Conservation (phyloP, 1,140 invertebrate species). For the Lordiphosa stackelbergi region DNA sequence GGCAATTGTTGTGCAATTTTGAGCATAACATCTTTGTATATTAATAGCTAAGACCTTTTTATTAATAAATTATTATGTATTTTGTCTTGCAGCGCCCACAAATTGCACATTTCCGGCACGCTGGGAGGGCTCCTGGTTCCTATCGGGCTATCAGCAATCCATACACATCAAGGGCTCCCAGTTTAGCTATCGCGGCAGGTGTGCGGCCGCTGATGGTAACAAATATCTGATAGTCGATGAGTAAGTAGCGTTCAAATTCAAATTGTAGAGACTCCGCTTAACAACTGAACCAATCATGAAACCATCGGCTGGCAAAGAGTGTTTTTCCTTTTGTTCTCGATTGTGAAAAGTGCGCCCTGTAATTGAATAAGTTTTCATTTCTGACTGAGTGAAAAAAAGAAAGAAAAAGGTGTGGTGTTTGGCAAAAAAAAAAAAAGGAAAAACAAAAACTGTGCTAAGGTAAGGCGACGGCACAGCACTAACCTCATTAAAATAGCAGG, state of each 20-base stretch:
- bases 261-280: conserved; percentile 54
- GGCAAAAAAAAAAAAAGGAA: no score
- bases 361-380: conserved; percentile 72
- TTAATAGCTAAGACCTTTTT: conserved; percentile 43
- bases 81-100: conserved; percentile 77
- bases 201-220: conserved; percentile 87
- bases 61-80: conserved; percentile 53
- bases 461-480: conserved; percentile 47
- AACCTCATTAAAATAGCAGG: conserved; percentile 59
- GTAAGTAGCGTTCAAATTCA: conserved; percentile 80
- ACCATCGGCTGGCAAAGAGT: conserved; percentile 37
- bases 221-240: conserved; percentile 90
- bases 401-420: conserved; percentile 16
- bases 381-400: conserved; percentile 17
- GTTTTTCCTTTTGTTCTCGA: conserved; percentile 21
- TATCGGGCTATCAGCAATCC: conserved; percentile 88
- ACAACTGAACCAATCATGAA: conserved; percentile 33
- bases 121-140: conserved; percentile 91
- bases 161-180: conserved; percentile 87
- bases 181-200: conserved; percentile 88
- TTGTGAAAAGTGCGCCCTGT: conserved; percentile 56
- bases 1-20: conserved; percentile 43
- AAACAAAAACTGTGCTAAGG: conserved; percentile 48
- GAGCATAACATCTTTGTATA: conserved; percentile 52
- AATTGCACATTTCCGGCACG: conserved; percentile 87